A percentile compares a stretch with the other conserved stretches of the same genome.
phyloP scores from a whole-genome alignment of 53 echinoderm and acorn worm species.

The Antedon mediterranea region DNA sequence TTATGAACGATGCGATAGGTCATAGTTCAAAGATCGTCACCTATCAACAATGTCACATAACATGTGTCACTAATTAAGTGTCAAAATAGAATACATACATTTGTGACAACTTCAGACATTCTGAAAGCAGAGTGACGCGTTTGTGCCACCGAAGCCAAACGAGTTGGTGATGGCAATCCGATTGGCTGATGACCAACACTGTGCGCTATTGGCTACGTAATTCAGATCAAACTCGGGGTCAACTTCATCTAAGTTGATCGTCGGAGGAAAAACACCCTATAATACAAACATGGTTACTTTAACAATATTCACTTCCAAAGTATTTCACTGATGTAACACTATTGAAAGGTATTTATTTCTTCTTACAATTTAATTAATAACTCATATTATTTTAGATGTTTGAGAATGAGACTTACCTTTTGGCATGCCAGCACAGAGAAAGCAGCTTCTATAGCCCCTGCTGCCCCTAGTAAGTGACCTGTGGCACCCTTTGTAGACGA shows the following conservation, averaged over 20 bases:
- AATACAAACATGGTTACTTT: neutral
- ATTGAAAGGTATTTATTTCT: no score
- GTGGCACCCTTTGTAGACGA: slow-evolving; percentile 94
- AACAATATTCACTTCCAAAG: no score
- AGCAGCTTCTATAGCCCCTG: slow-evolving; percentile 75
- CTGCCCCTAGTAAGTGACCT: slow-evolving; percentile 80
- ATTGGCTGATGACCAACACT: slow-evolving; percentile 26
- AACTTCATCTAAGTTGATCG: slow-evolving; percentile 49
- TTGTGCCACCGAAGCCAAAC: slow-evolving; percentile 93
- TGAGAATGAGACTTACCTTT: slow-evolving; percentile 16
- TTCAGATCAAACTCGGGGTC: slow-evolving; percentile 56
- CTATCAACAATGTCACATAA: no score
- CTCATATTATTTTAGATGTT: no score
- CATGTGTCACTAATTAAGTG: no score
- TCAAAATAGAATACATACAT: no score
- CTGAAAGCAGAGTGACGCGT: slow-evolving; percentile 69
- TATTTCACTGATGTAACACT: no score
- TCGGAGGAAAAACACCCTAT: slow-evolving; percentile 69
- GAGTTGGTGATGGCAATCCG: slow-evolving; percentile 72
- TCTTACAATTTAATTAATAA: no score
- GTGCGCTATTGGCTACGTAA: slow-evolving; percentile 54
- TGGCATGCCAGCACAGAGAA: slow-evolving; percentile 64
- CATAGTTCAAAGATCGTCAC: no score
- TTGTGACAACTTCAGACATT: slow-evolving; percentile 20
- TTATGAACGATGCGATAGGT: no score